phyloP scores from a whole-genome alignment of 1,140 invertebrate species.

The silkworm (Bombyx mori) region DNA sequence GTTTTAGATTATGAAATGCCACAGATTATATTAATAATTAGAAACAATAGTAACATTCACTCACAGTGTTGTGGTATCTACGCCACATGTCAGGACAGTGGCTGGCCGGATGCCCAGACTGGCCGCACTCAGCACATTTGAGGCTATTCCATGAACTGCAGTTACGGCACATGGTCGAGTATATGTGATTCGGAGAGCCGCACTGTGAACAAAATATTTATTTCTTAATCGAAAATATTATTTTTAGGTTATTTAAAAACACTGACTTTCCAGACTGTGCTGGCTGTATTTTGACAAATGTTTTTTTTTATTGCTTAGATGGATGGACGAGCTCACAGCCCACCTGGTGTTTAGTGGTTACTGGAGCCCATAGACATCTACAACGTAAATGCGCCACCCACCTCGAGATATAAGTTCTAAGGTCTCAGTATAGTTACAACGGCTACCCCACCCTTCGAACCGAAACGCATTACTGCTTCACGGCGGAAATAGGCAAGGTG shows the following conservation, averaged over 20 bases:
- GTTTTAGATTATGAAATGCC: neutral
- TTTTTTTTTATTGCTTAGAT: no score
- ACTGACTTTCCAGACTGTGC: no score
- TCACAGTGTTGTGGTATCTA: conserved; percentile 78
- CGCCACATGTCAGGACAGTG: conserved; percentile 80
- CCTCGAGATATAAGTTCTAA: no score
- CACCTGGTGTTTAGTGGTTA: no score
- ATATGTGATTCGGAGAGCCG: conserved; percentile 72
- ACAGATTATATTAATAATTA: neutral
- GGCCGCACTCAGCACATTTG: conserved; percentile 73
- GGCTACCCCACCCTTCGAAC: no score
- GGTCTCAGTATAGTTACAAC: no score
- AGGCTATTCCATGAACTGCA: conserved; percentile 71
- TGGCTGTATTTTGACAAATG: no score
- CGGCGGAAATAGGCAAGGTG: no score
- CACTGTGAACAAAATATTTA: conserved; percentile 70
- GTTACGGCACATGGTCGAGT: conserved; percentile 72
- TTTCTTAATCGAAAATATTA: neutral
- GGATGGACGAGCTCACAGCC: no score
- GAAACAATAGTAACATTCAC: conserved; percentile 5
- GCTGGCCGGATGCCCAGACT: conserved; percentile 71
- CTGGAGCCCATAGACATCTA: no score
- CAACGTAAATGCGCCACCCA: no score
- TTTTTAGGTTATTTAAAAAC: neutral
- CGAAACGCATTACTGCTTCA: no score